Evolutionary conservation across 2,113 vertebrate genomes (phyloP).

Genomic region (Hiodon alosoides): DNA sequence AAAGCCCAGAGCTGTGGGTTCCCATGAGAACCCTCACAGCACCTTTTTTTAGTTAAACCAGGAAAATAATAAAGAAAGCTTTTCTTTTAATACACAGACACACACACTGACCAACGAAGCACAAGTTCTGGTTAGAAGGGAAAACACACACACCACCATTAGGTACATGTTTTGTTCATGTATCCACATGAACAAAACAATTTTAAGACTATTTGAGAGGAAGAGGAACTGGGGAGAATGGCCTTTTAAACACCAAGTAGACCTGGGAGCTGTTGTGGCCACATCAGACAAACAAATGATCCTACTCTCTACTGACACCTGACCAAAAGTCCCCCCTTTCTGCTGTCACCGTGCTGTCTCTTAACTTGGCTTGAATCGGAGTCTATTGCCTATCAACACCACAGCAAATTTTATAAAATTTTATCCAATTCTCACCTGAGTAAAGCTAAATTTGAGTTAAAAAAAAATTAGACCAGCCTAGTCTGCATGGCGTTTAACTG

Average conservation of each 20-base stretch:
- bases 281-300: too few relatives aligned
- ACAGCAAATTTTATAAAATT: constrained; percentile 12
- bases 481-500: constrained; percentile 60
- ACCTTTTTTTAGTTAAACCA: background rate
- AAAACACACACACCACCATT: background rate
- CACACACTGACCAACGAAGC: background rate
- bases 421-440: constrained; percentile 57
- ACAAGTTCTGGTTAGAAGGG: background rate
- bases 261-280: too few relatives aligned
- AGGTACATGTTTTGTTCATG: too few relatives aligned
- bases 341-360: too few relatives aligned
- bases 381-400: too few relatives aligned
- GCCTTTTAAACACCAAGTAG: too few relatives aligned
- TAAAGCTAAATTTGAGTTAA: constrained; percentile 61
- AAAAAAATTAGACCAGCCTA: constrained; percentile 42
- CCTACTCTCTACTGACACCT: too few relatives aligned
- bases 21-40: background rate
- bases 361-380: too few relatives aligned
- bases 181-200: too few relatives aligned
- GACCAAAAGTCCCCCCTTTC: too few relatives aligned
- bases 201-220: too few relatives aligned
- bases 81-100: background rate
- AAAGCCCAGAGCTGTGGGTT: background rate
- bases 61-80: constrained; percentile 1
- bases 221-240: too few relatives aligned